Conservation (phyloP, 2,797 vertebrate species). For the Hyperoplus lanceolatus region DNA sequence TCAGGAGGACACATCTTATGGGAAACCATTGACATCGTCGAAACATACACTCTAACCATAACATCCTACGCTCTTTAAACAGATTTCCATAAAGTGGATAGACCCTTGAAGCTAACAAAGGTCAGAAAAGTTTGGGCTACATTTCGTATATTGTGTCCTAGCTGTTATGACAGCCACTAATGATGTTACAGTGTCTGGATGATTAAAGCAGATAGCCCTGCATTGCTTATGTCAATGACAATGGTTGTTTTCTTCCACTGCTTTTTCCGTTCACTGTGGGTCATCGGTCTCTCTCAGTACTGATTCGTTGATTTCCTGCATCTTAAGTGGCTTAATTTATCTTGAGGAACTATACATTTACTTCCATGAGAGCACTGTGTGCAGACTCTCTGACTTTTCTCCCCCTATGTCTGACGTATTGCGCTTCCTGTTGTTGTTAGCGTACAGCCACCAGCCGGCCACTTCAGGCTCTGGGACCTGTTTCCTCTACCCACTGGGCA, state of each 20-base stretch:
- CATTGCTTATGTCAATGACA: conserved; percentile 3
- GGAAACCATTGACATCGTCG: neutral
- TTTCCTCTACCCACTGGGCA: conserved; percentile 76
- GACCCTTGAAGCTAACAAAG: neutral
- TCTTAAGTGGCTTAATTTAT: conserved; percentile 44
- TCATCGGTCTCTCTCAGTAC: conserved; percentile 1
- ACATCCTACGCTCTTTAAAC: neutral
- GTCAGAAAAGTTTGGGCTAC: conserved; percentile 2
- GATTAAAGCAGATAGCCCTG: neutral
- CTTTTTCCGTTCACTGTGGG: conserved; percentile 21
- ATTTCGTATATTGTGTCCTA: neutral
- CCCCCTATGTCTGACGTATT: conserved; percentile 64
- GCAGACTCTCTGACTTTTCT: conserved; percentile 56
- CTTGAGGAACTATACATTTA: conserved; percentile 40
- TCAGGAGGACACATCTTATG: neutral
- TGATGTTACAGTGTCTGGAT: conserved; percentile 34
- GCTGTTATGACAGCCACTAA: conserved; percentile 10
- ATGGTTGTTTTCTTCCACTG: conserved; percentile 28
- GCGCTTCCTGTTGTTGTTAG: conserved; percentile 84
- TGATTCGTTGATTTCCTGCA: conserved; percentile 38
- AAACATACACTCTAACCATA: neutral
- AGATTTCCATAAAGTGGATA: neutral
- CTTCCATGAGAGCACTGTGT: conserved; percentile 42
- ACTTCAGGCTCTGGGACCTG: conserved; percentile 38
- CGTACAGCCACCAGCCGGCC: conserved; percentile 38